Percentiles rank a stretch among this genome's conserved stretches.
Evolutionary conservation across 2,888 invertebrate species (phyloP).

Genomic region (Harmothoe impar): DNA sequence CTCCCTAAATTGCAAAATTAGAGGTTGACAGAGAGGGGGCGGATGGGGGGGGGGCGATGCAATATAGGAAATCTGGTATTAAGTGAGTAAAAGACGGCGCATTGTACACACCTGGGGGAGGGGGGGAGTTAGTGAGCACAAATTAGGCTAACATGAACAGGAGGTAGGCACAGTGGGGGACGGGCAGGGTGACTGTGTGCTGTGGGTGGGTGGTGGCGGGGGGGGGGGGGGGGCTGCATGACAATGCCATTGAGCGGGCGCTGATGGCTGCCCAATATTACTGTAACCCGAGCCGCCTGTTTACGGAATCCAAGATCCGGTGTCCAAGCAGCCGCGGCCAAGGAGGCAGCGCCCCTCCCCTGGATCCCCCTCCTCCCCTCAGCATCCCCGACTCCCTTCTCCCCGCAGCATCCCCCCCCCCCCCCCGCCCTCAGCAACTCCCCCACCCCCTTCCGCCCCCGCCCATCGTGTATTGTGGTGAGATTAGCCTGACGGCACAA

Average conservation of each 20-base stretch:
- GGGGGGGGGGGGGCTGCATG: background rate
- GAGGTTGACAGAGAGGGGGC: background rate
- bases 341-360: background rate
- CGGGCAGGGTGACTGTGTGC: too few relatives aligned
- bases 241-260: background rate
- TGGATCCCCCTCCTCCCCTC: background rate
- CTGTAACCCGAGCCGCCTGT: slow-evolving; percentile 4
- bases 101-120: too few relatives aligned
- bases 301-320: background rate
- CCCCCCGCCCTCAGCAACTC: background rate
- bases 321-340: background rate
- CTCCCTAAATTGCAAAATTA: too few relatives aligned
- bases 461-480: background rate
- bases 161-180: too few relatives aligned
- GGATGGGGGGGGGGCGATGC: background rate
- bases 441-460: background rate
- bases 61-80: too few relatives aligned
- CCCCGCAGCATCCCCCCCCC: background rate
- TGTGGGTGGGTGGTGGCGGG: background rate
- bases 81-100: too few relatives aligned
- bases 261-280: slow-evolving; percentile 7
- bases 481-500: background rate
- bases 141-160: too few relatives aligned
- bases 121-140: too few relatives aligned
- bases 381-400: background rate